phyloP scores from a whole-genome alignment of 2,113 vertebrate species.

The Choloepus hoffmanni region DNA sequence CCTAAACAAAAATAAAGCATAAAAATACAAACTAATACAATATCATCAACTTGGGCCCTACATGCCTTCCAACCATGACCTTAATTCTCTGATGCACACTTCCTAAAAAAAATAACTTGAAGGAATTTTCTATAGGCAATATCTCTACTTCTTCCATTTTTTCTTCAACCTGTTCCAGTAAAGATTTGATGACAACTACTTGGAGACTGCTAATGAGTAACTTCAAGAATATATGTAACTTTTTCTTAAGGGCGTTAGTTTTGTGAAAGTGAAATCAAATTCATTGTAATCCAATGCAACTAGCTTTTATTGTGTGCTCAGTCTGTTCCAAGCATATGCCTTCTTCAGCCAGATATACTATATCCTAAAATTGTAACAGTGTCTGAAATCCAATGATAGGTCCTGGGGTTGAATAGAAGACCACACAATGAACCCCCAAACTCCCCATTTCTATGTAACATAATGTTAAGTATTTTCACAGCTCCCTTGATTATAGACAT shows the following conservation, averaged over 20 bases:
- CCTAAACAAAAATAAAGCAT: neutral
- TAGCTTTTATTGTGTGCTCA: neutral
- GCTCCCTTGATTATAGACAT: neutral
- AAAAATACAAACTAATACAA: neutral
- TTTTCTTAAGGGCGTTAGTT: conserved; percentile 36
- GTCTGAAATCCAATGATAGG: neutral
- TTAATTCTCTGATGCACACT: neutral
- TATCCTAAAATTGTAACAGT: neutral
- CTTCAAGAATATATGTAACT: neutral
- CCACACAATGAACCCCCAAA: neutral
- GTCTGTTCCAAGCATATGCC: neutral
- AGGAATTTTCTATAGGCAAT: neutral
- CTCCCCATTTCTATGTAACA: neutral
- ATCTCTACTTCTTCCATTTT: neutral
- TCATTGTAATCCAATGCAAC: neutral
- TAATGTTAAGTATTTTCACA: conserved; percentile 1
- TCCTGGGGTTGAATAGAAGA: neutral
- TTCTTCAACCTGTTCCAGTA: neutral
- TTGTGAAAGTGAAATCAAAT: conserved; percentile 4
- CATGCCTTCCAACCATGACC: neutral
- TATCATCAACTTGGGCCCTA: neutral
- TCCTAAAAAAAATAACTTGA: neutral
- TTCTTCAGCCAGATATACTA: neutral
- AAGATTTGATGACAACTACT: neutral
- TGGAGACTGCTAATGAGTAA: neutral